Percentiles rank a stretch among this genome's conserved stretches.
Conservation (phyloP, 2,113 vertebrate species). For the Brachyhypopomus gauderio region DNA sequence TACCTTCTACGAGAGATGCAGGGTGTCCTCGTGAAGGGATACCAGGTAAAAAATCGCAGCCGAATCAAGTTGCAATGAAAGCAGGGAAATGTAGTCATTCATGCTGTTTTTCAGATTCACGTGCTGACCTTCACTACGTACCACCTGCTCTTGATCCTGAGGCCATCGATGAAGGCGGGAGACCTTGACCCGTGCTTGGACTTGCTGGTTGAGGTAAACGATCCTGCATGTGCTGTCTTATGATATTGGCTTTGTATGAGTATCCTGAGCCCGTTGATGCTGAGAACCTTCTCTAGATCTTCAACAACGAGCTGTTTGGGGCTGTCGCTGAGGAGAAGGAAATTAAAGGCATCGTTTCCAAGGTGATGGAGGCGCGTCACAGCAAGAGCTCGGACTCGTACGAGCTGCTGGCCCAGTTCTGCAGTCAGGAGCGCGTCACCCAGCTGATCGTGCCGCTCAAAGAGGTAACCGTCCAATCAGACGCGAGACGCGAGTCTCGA, state of each 20-base stretch:
- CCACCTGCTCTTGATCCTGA: constrained; percentile 82
- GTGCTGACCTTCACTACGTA: constrained; percentile 93
- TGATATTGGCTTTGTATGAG: neutral
- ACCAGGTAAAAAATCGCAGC: constrained; percentile 79
- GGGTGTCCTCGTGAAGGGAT: constrained; percentile 85
- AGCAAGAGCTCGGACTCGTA: constrained; percentile 96
- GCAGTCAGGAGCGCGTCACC: constrained; percentile 84
- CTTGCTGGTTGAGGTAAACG: constrained; percentile 83
- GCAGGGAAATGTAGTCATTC: constrained; percentile 18
- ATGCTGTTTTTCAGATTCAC: constrained; percentile 79
- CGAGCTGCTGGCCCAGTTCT: constrained; percentile 87
- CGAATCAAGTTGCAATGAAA: neutral
- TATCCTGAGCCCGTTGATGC: neutral
- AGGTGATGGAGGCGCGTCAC: constrained; percentile 94
- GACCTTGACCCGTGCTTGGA: constrained; percentile 89
- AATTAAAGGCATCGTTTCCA: constrained; percentile 92
- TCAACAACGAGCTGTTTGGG: constrained; percentile 94
- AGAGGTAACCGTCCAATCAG: constrained; percentile 79
- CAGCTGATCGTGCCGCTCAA: constrained; percentile 91
- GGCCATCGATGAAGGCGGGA: constrained; percentile 77
- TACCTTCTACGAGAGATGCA: constrained; percentile 93
- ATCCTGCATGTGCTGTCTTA: neutral
- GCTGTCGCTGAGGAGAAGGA: constrained; percentile 91
- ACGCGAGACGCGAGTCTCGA: neutral
- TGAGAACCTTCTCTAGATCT: constrained; percentile 77